A percentile compares a stretch with the other conserved stretches of the same genome.
These are phyloP conservation scores for Paramormyrops hopkinsi DNA, from an alignment of 2,797 vertebrate genomes.

Conservation along the genomic window DNA sequence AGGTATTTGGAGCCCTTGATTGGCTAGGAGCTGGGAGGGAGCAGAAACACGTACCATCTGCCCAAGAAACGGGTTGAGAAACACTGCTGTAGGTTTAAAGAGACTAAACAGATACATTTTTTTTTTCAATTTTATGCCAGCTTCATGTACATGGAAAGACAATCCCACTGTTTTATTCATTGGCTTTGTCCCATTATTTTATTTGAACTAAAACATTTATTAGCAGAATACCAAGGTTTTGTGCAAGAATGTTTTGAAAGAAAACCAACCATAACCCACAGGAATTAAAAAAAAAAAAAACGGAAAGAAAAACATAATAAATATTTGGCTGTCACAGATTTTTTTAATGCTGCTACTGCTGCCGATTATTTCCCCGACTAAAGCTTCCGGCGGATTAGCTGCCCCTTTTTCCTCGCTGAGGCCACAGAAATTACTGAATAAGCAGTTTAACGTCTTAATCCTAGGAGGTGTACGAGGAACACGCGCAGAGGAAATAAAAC, in stretches of 20 bases:
- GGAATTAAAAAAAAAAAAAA: neutral
- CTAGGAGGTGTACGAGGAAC: neutral
- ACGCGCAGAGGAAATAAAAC: neutral
- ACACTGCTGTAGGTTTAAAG: neutral
- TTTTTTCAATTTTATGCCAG: neutral
- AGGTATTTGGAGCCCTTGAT: neutral
- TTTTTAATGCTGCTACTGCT: neutral
- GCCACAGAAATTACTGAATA: constrained; percentile 5
- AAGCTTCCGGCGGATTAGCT: neutral
- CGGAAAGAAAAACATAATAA: neutral
- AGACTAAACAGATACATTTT: neutral
- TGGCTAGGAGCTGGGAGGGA: neutral
- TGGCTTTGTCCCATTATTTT: neutral
- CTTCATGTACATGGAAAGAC: neutral
- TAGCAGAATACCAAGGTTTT: neutral
- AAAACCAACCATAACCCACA: neutral
- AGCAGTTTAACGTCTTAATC: constrained; percentile 19
- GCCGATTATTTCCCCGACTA: neutral
- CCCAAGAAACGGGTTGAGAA: neutral
- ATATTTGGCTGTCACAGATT: neutral
- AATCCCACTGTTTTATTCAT: neutral
- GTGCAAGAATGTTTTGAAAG: neutral
- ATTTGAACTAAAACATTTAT: neutral
- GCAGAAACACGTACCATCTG: neutral
- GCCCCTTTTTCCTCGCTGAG: neutral